Percentiles rank a stretch among this genome's conserved stretches.
These are phyloP conservation scores for Quiscalus mexicanus DNA, from an alignment of 2,113 vertebrate species.

Conservation along the genomic window DNA sequence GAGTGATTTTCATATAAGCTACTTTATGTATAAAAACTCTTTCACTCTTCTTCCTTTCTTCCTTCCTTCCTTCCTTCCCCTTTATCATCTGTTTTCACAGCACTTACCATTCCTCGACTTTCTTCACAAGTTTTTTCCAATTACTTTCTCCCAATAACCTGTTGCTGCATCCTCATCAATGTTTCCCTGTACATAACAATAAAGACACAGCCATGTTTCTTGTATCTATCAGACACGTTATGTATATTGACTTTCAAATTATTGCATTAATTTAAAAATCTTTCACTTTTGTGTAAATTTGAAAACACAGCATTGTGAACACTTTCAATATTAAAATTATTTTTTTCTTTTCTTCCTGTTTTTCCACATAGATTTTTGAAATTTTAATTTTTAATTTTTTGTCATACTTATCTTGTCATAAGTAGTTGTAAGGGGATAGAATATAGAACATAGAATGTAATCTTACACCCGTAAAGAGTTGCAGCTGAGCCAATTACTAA, in stretches of 20 bases:
- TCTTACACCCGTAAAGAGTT: no score
- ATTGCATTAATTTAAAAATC: background rate
- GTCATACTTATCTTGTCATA: background rate
- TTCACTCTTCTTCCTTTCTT: no score
- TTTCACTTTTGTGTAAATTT: background rate
- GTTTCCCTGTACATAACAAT: background rate
- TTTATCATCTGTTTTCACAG: no score
- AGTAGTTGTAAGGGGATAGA: no score
- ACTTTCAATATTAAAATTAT: background rate
- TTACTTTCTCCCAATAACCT: background rate
- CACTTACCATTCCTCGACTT: background rate
- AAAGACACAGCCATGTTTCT: background rate
- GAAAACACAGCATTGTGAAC: background rate
- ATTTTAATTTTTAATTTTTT: background rate
- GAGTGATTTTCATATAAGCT: background rate
- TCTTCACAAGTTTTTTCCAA: background rate
- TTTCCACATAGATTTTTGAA: background rate
- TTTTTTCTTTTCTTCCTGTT: background rate
- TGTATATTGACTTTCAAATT: background rate
- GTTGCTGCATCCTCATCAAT: background rate
- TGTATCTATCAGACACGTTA: background rate
- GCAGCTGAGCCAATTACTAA: no score
- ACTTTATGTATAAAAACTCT: background rate
- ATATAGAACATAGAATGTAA: no score
- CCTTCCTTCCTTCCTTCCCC: no score